Evolutionary conservation across 2,113 vertebrate genomes (phyloP).

Genomic region (Anarrhichthys ocellatus): DNA sequence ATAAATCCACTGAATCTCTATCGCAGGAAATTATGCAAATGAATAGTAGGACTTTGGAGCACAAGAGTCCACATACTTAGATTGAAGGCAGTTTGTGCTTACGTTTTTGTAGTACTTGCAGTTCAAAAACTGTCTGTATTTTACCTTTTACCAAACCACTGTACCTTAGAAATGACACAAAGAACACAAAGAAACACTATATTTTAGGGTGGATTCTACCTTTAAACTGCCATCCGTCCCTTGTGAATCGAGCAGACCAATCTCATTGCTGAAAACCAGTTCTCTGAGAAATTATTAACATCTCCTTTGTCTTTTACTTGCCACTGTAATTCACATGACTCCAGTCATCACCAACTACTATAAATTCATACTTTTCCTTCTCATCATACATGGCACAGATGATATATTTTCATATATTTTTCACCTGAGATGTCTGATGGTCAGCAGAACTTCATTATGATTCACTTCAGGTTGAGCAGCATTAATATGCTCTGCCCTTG

Average conservation of each 20-base stretch:
- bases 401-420: not conserved
- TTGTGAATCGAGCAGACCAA: not conserved
- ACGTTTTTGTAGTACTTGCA: not conserved
- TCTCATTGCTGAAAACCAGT: not conserved
- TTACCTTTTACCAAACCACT: not conserved
- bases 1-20: too few species aligned
- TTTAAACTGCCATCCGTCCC: not conserved
- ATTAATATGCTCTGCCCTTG: slow-evolving; percentile 38
- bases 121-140: not conserved
- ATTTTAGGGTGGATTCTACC: not conserved
- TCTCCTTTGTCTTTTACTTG: not conserved
- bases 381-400: too few species aligned
- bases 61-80: not conserved
- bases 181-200: not conserved
- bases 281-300: not conserved
- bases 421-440: not conserved
- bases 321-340: not conserved
- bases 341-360: not conserved
- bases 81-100: not conserved
- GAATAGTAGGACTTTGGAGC: too few species aligned
- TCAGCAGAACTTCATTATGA: slow-evolving; percentile 26
- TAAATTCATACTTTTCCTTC: not conserved
- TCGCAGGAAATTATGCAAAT: too few species aligned
- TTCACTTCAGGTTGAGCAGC: slow-evolving; percentile 34
- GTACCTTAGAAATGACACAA: not conserved